phyloP scores from a whole-genome alignment of 2,113 vertebrate genomes.

The Halcyon senegalensis region DNA sequence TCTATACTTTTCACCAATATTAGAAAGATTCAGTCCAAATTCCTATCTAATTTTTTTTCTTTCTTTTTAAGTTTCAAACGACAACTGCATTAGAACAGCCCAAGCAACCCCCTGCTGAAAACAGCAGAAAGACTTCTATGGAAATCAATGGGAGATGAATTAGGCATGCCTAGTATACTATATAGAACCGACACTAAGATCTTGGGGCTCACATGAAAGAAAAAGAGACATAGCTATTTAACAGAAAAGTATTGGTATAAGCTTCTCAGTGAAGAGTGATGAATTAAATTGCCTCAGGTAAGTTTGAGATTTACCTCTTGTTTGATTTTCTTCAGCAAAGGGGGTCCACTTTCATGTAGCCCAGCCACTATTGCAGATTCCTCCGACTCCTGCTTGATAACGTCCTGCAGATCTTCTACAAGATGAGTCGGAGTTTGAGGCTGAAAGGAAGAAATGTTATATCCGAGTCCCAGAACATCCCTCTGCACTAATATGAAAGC shows the following conservation, averaged over 20 bases:
- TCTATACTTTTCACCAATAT: conserved; percentile 62
- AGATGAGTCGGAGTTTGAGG: conserved; percentile 84
- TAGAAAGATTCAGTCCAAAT: conserved; percentile 67
- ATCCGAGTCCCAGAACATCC: conserved; percentile 38
- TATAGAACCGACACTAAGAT: conserved; percentile 47
- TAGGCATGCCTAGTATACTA: conserved; percentile 50
- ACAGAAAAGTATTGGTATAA: conserved; percentile 42
- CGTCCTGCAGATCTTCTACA: conserved; percentile 86
- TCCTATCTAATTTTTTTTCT: conserved; percentile 47
- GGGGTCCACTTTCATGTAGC: conserved; percentile 82
- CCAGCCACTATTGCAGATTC: conserved; percentile 85
- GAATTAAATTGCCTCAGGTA: conserved; percentile 53
- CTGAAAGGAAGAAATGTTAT: conserved; percentile 74
- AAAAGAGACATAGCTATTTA: conserved; percentile 52
- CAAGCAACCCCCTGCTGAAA: conserved; percentile 66
- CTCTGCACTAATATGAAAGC: conserved; percentile 19
- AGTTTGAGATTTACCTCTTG: conserved; percentile 87
- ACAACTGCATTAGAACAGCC: conserved; percentile 45
- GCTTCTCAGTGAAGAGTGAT: conserved; percentile 52
- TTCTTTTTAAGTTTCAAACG: conserved; percentile 64
- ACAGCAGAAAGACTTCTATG: conserved; percentile 61
- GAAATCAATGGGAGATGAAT: conserved; percentile 68
- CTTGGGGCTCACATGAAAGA: conserved; percentile 60
- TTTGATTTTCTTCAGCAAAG: conserved; percentile 96
- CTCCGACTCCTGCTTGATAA: conserved; percentile 95